These are phyloP conservation scores for Alca torda DNA, from an alignment of 2,797 vertebrate genomes.

Conservation along the genomic window DNA sequence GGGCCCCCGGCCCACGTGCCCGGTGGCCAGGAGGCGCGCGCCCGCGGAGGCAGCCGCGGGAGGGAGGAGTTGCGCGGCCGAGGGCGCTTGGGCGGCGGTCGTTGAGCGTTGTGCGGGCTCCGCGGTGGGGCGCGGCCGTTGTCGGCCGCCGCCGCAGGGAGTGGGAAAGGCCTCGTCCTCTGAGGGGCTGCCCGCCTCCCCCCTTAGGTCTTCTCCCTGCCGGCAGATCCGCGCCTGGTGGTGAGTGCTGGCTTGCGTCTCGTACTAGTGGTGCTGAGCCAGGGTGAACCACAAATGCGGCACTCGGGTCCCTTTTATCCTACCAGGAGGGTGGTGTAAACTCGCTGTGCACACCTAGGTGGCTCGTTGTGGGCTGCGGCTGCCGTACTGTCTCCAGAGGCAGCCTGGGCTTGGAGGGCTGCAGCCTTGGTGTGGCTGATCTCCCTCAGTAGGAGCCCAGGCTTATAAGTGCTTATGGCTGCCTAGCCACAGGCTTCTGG, in stretches of 20 bases:
- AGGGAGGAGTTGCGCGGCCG: background rate
- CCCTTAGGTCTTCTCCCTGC: rapidly evolving
- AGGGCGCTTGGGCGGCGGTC: background rate
- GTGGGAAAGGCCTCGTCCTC: too few relatives aligned
- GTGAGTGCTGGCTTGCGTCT: rapidly evolving
- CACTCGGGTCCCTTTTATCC: rapidly evolving
- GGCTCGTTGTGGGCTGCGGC: rapidly evolving
- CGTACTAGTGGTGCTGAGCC: rapidly evolving
- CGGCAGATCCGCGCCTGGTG: rapidly evolving
- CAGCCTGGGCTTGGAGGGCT: rapidly evolving
- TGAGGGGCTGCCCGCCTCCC: background rate
- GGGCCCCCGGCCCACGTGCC: background rate
- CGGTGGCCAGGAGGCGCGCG: background rate
- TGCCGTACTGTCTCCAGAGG: too few relatives aligned
- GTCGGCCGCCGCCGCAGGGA: background rate
- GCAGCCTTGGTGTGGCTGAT: background rate
- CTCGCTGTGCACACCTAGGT: rapidly evolving
- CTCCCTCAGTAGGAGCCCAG: background rate
- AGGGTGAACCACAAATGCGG: background rate
- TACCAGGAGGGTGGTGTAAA: rapidly evolving
- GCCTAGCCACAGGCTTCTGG: rapidly evolving
- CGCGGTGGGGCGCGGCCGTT: background rate
- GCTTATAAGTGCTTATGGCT: background rate
- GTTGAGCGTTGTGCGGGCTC: background rate
- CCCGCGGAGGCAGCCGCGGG: background rate